Conservation (phyloP, 1,140 invertebrate species). For the Microvelia longipes region DNA sequence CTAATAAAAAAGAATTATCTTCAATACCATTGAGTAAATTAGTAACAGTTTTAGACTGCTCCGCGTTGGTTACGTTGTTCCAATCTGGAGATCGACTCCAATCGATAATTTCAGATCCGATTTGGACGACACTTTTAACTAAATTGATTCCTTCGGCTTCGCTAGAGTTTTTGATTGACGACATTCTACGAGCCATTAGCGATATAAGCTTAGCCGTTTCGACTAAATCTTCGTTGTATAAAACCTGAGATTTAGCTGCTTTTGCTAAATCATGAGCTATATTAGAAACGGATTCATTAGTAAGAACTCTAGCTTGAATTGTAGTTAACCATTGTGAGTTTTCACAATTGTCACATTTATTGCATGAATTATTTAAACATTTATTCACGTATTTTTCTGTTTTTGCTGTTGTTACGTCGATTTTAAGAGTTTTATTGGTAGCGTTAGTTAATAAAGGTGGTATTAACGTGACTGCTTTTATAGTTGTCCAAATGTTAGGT, state of each 20-base stretch:
- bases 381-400: neutral
- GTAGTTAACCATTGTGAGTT: neutral
- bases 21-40: constrained; percentile 72
- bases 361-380: neutral
- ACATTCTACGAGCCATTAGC: constrained; percentile 43
- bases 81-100: constrained; percentile 69
- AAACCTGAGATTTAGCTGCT: neutral
- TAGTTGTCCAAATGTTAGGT: constrained; percentile 49
- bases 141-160: constrained; percentile 69
- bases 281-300: neutral
- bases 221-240: neutral
- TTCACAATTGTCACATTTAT: neutral
- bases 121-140: constrained; percentile 55
- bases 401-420: neutral
- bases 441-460: neutral
- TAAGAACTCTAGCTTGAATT: neutral
- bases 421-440: neutral
- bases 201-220: constrained; percentile 2
- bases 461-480: constrained; percentile 36
- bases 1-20: constrained; percentile 78
- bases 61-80: constrained; percentile 67
- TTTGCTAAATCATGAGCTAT: neutral
- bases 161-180: constrained; percentile 68
- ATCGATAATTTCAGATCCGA: constrained; percentile 36
- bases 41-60: constrained; percentile 72